Evolutionary conservation across 2,113 vertebrate genomes (phyloP), one percentile per base, ranked within the genome.

Genomic region (Tyrannus savana): DNA sequence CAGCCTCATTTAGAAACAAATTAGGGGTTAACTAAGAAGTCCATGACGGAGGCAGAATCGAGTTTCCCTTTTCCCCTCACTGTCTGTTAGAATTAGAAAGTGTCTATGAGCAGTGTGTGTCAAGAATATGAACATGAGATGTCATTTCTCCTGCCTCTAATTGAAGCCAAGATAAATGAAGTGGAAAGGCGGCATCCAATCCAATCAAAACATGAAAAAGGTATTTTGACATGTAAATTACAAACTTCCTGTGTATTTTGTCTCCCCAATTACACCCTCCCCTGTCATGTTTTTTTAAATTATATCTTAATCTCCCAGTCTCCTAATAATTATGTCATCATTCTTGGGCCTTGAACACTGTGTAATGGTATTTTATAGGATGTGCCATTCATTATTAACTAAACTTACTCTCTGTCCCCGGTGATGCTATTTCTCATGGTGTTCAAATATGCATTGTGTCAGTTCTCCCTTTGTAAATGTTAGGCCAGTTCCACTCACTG

Each of bases 161-260:
- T 98, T 98, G 98, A 98, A 98, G 97, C 96, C 96, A 95, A 97
- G 97, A 98, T 97, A 98, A 98, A 98, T 98, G 98, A 98, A 98
- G 98, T 98, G 98, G 98, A 98, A 98, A 98, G 98, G 97, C 97
- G 82, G 96, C 96, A 93, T 98, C 98, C 98, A 97, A 98, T 98
- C 98, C 98, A 98, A 98, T 98, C 98, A 98, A 98, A 98, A 98
- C 97, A 97, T 98, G 97, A 97, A 98, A 98, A 98, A 98, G 97
- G 98, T 98, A 98, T 98, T 98, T 98, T 98, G 98, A 98, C 98
- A 98, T 98, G 98, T 98, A 98, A 98, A 98, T 98, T 98, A 98
- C 97, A 98, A 98, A 98, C 97, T 98, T 98, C 98, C 97, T 98
- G 97, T 98, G 97, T 98, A 98, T 98, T 98, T 98, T 98, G 97